phyloP scores from a whole-genome alignment of 2,888 invertebrate species.

The Tolmerus cingulatus region DNA sequence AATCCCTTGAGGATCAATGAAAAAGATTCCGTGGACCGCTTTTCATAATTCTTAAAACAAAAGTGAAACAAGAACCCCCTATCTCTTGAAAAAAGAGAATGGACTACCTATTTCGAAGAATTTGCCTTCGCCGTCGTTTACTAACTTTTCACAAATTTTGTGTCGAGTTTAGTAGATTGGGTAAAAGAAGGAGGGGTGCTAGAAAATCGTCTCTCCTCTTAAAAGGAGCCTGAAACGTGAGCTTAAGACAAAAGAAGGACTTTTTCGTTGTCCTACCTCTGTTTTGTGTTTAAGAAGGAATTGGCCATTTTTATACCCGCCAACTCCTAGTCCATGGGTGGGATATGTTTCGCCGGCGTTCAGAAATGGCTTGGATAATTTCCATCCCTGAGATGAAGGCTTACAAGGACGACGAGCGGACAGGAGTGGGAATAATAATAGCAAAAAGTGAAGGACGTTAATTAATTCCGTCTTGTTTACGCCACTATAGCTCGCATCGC shows the following conservation, averaged over 20 bases:
- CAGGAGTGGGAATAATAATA: neutral
- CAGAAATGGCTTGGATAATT: neutral
- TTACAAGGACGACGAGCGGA: neutral
- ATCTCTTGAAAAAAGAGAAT: neutral
- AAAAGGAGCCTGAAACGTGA: neutral
- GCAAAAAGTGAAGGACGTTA: neutral
- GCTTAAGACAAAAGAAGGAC: neutral
- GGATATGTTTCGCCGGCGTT: neutral
- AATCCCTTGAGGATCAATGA: neutral
- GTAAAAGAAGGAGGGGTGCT: neutral
- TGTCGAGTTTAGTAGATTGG: neutral
- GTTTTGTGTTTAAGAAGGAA: neutral
- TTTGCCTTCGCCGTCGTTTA: neutral
- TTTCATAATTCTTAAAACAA: neutral
- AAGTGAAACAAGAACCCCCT: neutral
- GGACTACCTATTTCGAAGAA: neutral
- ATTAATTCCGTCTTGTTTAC: neutral
- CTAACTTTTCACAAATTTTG: neutral
- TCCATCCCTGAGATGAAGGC: neutral
- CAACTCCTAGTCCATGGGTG: no score
- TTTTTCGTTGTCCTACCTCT: neutral
- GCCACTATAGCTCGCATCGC: neutral
- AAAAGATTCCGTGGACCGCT: neutral
- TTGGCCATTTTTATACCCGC: neutral
- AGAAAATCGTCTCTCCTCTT: neutral